phyloP scores from a whole-genome alignment of 2,797 vertebrate species.

The Mormyrus hasselquistii region DNA sequence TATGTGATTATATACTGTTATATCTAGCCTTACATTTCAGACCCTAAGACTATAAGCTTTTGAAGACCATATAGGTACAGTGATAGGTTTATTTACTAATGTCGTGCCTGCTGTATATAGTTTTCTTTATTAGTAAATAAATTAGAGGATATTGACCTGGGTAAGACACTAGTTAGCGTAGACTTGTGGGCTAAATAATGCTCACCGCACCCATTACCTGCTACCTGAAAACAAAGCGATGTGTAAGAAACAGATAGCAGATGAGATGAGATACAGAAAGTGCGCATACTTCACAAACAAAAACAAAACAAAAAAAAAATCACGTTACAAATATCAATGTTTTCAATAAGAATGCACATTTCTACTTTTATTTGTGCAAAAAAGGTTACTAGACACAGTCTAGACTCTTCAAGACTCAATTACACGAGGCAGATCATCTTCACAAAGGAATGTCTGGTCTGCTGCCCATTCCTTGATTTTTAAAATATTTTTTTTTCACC shows the following conservation, averaged over 20 bases:
- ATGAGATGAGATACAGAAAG: constrained; percentile 6
- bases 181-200: background rate
- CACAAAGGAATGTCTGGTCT: background rate
- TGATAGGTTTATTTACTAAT: background rate
- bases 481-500: background rate
- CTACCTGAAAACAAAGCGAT: background rate
- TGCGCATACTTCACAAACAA: constrained; percentile 17
- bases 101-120: background rate
- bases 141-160: constrained; percentile 11
- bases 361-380: constrained; percentile 15
- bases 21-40: background rate
- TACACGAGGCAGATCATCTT: background rate
- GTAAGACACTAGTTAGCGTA: background rate
- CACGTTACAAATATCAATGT: constrained; percentile 9
- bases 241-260: background rate
- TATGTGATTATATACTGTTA: background rate
- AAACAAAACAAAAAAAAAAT: background rate
- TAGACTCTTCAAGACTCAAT: background rate
- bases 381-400: constrained; percentile 14
- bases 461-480: background rate
- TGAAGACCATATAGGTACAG: background rate
- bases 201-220: background rate
- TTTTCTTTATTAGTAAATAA: background rate
- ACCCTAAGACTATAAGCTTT: background rate
- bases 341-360: background rate